Conservation (phyloP, 1,140 invertebrate species). For the Scaptomyza montana region DNA sequence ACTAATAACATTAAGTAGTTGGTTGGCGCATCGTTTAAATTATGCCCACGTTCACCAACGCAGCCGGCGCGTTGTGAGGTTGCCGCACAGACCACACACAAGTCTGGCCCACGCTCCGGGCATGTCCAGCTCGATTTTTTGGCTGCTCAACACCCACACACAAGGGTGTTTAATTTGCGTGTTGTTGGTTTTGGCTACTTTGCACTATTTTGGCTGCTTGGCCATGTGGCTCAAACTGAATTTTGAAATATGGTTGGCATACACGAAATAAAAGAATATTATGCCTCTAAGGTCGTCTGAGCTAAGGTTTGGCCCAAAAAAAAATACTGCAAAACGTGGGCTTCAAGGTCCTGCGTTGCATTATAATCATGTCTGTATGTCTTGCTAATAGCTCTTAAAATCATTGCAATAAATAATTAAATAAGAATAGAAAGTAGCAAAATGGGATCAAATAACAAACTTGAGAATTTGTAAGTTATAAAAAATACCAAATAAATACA, state of each 20-base stretch:
- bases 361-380: neutral
- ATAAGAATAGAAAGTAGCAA: too few relatives aligned
- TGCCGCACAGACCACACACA: neutral
- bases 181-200: conserved; percentile 55
- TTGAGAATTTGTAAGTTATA: too few relatives aligned
- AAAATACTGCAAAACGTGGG: conserved; percentile 1
- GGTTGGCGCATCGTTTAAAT: conserved; percentile 78
- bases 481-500: too few relatives aligned
- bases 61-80: conserved; percentile 59
- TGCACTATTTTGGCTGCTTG: conserved; percentile 61
- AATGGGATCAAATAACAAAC: too few relatives aligned
- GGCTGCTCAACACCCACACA: conserved; percentile 9
- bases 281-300: conserved; percentile 48
- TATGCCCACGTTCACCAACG: conserved; percentile 72
- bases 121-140: conserved; percentile 4
- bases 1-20: conserved; percentile 78
- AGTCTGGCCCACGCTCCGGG: conserved; percentile 6
- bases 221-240: conserved; percentile 57
- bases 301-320: conserved; percentile 6
- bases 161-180: conserved; percentile 54
- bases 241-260: conserved; percentile 70
- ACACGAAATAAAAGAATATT: conserved; percentile 49
- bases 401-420: neutral
- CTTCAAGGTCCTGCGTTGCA: conserved; percentile 11
- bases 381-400: neutral